These are phyloP conservation scores for Phocoena sinus DNA, from an alignment of 2,113 vertebrate species.

Conservation along the genomic window DNA sequence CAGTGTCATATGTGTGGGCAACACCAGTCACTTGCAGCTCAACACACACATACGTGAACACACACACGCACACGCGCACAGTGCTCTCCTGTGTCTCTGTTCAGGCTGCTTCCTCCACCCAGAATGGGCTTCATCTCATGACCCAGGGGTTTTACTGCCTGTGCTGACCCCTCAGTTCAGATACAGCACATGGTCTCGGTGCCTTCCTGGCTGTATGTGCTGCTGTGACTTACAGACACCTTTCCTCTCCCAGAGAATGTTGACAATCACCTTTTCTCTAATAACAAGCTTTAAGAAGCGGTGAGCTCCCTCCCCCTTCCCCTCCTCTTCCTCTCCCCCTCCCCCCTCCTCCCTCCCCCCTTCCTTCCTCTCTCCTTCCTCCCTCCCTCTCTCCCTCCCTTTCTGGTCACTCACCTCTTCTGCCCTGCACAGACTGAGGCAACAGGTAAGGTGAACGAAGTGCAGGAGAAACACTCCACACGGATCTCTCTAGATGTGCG, in stretches of 20 bases:
- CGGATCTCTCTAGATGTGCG: rapidly evolving
- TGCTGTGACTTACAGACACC: rapidly evolving
- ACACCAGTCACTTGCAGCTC: rapidly evolving
- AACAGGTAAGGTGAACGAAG: rapidly evolving
- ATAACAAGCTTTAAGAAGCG: background rate
- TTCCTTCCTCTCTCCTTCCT: too few relatives aligned
- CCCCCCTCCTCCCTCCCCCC: too few relatives aligned
- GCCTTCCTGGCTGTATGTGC: rapidly evolving
- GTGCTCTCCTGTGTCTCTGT: rapidly evolving
- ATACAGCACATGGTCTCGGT: rapidly evolving
- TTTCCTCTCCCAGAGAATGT: background rate
- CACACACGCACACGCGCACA: rapidly evolving
- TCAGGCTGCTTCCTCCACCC: background rate
- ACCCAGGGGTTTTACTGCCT: rapidly evolving
- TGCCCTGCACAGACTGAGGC: rapidly evolving
- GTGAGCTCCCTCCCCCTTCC: rapidly evolving
- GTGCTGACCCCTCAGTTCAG: background rate
- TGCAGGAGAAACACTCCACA: rapidly evolving
- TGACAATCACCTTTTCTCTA: background rate
- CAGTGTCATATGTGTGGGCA: rapidly evolving
- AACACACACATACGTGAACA: rapidly evolving
- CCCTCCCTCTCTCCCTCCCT: background rate
- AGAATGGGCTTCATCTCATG: rapidly evolving
- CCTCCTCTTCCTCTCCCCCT: too few relatives aligned
- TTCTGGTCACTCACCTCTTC: rapidly evolving